phyloP scores from a whole-genome alignment of 1,140 invertebrate species.

The Megalonaias nervosa region DNA sequence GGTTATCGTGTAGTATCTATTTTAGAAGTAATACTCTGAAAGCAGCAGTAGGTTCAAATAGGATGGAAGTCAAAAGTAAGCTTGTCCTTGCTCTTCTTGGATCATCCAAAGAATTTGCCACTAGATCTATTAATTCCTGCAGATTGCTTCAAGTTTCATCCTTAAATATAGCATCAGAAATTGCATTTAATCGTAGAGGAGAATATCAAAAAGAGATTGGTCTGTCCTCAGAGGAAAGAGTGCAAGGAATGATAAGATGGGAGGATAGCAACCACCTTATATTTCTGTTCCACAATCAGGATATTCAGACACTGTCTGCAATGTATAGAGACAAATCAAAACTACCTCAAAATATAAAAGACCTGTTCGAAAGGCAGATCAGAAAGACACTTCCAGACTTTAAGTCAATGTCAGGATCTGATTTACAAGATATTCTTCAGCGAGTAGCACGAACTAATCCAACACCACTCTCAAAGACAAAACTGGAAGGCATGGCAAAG shows the following conservation, averaged over 20 bases:
- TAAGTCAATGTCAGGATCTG: conserved; percentile 7
- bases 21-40: conserved; percentile 24
- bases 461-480: background rate
- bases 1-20: conserved; percentile 30
- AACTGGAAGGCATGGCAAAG: conserved; percentile 4
- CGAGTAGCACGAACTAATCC: conserved; percentile 27
- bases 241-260: conserved; percentile 37
- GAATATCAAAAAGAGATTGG: background rate
- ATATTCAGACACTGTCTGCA: conserved; percentile 37
- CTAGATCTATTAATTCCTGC: conserved; percentile 29
- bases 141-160: conserved; percentile 10
- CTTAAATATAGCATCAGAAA: background rate
- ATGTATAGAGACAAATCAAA: conserved; percentile 33
- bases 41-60: conserved; percentile 21
- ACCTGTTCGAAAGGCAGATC: conserved; percentile 38
- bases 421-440: conserved; percentile 35
- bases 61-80: conserved; percentile 3
- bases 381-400: conserved; percentile 31
- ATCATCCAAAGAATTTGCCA: conserved; percentile 35
- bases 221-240: conserved; percentile 2
- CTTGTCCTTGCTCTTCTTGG: conserved; percentile 30
- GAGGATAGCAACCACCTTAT: conserved; percentile 40
- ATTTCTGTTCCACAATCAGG: conserved; percentile 31
- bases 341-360: conserved; percentile 30
- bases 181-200: background rate